A percentile compares a stretch with the other conserved stretches of the same genome.
These are phyloP conservation scores for Eupeodes luniger DNA, from an alignment of 2,888 invertebrate genomes.

Conservation along the genomic window DNA sequence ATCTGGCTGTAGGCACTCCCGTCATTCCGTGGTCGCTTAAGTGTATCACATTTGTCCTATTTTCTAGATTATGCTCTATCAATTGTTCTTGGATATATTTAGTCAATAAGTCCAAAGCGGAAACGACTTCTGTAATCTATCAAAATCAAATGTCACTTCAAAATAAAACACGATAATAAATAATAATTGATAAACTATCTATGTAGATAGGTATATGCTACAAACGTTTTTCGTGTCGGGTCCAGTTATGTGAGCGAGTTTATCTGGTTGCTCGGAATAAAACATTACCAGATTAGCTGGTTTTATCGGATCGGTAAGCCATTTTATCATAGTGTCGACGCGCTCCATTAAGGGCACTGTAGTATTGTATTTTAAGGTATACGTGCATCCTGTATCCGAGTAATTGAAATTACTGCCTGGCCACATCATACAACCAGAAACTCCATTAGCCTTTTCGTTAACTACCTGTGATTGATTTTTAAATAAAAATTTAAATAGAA, in stretches of 20 bases:
- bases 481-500: not conserved
- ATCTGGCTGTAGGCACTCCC: slow-evolving; percentile 85
- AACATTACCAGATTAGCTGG: slow-evolving; percentile 89
- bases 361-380: slow-evolving; percentile 83
- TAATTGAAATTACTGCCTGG: slow-evolving; percentile 87
- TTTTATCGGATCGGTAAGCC: slow-evolving; percentile 85
- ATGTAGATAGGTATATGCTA: not conserved
- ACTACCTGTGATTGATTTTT: slow-evolving; percentile 76
- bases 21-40: slow-evolving; percentile 91
- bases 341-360: slow-evolving; percentile 85
- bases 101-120: slow-evolving; percentile 85
- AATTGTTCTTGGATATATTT: slow-evolving; percentile 86
- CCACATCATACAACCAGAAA: slow-evolving; percentile 90
- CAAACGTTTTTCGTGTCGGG: slow-evolving; percentile 78
- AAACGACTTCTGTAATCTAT: slow-evolving; percentile 82
- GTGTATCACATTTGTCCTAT: slow-evolving; percentile 87
- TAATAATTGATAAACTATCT: not conserved
- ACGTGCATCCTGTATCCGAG: slow-evolving; percentile 84
- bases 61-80: slow-evolving; percentile 84
- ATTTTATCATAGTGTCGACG: slow-evolving; percentile 85
- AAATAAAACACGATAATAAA: not conserved
- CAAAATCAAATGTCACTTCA: not conserved
- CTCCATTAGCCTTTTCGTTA: slow-evolving; percentile 85
- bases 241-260: slow-evolving; percentile 87
- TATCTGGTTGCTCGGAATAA: slow-evolving; percentile 90